Base-by-base conservation (phyloP, 2,888 invertebrate species). In the Lysandra coridon region DNA sequence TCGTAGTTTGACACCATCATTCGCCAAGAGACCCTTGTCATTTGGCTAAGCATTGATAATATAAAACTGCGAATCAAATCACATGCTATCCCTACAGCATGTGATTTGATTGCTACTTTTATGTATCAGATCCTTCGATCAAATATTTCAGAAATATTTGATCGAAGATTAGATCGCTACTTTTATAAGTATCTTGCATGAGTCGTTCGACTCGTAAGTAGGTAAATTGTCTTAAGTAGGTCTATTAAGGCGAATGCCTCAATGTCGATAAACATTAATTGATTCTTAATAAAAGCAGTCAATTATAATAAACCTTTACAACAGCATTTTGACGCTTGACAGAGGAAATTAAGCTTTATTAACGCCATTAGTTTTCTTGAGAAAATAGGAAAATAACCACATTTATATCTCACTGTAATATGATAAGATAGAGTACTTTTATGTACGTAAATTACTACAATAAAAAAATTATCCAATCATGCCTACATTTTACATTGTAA, bases 401-500 rank as follows among this genome's bases (percentile, higher is more conserved):
- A 62, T 7, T 62, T 62, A 62, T 23, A 62, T 23, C 62, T 23
- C 10, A 62, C 23, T 62, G 62, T 62, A 60, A 60, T 17, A 23
- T 62, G 62, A 74, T 74, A 74, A 74, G 73, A 44, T 74, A 73
- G 17, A 17, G 40, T 73, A 23, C 23, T 74, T 49, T 74, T 44
- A 49, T 44, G 23, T 74, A 49, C 23, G n/a, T 74, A 74, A 17
- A 23, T 40, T 49, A 44, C 73, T 44, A 17, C n/a, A 74, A 74
- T 74, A 74, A 74, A 74, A 33, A 2, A n/a, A 7, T 40, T n/a
- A 44, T 74, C 17, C 73, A 73, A 73, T 73, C 37, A 73, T 73
- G 17, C n/a, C 37, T 37, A 37, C 40, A 37, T 73, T 37, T 14
- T 37, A 5, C 60, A 60, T 60, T 49, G 49, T 44, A 2, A 10